Evolutionary conservation across 2,797 vertebrate species (phyloP).

Genomic region (Enteromius unitaeniatus): DNA sequence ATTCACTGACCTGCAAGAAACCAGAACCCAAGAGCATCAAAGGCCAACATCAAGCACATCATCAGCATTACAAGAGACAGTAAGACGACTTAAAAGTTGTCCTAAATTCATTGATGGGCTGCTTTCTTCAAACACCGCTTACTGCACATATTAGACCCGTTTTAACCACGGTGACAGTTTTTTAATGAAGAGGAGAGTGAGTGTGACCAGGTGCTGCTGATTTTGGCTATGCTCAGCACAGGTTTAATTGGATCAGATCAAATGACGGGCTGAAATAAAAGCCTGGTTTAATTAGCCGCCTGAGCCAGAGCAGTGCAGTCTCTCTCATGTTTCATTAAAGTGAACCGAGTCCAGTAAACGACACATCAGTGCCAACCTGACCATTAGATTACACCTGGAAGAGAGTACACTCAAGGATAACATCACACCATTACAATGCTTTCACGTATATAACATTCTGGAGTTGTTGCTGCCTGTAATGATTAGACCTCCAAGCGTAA

Average conservation of each 20-base stretch:
- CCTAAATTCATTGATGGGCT: constrained; percentile 8
- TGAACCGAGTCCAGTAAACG: constrained; percentile 52
- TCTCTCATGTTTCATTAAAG: constrained; percentile 59
- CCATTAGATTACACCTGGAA: constrained; percentile 56
- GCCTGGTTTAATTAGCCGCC: constrained; percentile 60
- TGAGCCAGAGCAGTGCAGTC: constrained; percentile 31
- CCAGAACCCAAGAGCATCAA: constrained; percentile 17
- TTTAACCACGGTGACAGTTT: constrained; percentile 42
- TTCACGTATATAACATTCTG: constrained; percentile 28
- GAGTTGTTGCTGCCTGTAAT: neutral
- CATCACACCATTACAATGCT: constrained; percentile 25
- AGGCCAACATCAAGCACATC: neutral
- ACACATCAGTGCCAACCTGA: constrained; percentile 50
- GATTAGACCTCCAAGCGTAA: neutral
- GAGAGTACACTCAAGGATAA: constrained; percentile 31
- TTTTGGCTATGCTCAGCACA: constrained; percentile 45
- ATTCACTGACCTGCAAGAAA: constrained; percentile 31
- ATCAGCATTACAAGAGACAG: neutral
- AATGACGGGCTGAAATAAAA: constrained; percentile 63
- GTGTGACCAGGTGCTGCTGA: constrained; percentile 57
- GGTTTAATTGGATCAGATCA: constrained; percentile 64
- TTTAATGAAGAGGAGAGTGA: constrained; percentile 52
- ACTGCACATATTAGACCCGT: constrained; percentile 42
- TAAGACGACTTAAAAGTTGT: neutral
- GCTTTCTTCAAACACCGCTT: constrained; percentile 20